These are phyloP conservation scores for Aphidius gifuensis DNA, from an alignment of 1,140 invertebrate genomes.

Conservation along the genomic window DNA sequence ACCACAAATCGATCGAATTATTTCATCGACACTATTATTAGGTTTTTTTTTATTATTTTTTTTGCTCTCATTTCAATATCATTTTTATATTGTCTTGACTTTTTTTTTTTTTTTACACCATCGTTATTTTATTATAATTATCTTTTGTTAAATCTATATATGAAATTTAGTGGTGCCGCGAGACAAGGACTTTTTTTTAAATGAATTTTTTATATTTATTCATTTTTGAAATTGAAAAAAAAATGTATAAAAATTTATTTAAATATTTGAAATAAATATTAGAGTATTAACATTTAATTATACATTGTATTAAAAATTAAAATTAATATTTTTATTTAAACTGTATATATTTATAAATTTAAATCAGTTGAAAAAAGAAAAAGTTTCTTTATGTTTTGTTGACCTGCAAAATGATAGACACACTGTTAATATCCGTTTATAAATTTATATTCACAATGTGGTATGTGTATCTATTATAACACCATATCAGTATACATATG, in stretches of 20 bases:
- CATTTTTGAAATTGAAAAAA: background rate
- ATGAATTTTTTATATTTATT: too few relatives aligned
- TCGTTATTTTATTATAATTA: too few relatives aligned
- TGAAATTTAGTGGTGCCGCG: too few relatives aligned
- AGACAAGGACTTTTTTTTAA: too few relatives aligned
- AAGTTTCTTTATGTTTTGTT: too few relatives aligned
- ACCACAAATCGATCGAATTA: slow-evolving; percentile 24
- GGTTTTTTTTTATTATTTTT: slow-evolving; percentile 1
- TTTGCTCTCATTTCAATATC: background rate
- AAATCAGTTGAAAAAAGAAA: background rate
- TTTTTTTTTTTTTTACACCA: background rate
- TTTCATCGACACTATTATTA: slow-evolving; percentile 13
- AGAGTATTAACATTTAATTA: too few relatives aligned
- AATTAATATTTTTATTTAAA: background rate
- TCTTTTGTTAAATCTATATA: too few relatives aligned
- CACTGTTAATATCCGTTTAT: slow-evolving; percentile 14
- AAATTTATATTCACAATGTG: too few relatives aligned
- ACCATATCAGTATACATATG: too few relatives aligned
- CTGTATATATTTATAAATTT: background rate
- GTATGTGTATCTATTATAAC: too few relatives aligned
- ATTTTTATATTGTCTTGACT: background rate
- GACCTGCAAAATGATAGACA: too few relatives aligned
- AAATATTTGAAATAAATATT: background rate
- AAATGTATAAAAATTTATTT: background rate
- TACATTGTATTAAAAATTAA: too few relatives aligned